Evolutionary conservation across 2,113 vertebrate species (phyloP), one percentile per base, ranked within the genome.

Genomic region (Microtus pennsylvanicus): DNA sequence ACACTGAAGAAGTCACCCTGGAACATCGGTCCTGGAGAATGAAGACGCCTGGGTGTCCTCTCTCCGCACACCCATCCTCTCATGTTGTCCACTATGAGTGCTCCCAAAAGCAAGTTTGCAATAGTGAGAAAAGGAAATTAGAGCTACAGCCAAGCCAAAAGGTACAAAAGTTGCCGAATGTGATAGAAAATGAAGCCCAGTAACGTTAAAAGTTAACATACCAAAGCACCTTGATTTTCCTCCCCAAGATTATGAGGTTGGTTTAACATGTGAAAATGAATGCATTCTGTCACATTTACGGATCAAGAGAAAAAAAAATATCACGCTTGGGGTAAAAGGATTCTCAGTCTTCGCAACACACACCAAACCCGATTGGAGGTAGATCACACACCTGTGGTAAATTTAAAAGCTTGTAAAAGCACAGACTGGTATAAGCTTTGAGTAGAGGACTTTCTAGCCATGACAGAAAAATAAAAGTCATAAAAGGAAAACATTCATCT

Each of bases 221-320:
- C 13, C 28, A 91, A 45, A 74, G 83, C 22, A 87, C 67, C 52
- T 82, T 42, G n/a, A 87, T 50, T 80, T 12, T n/a, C 86, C 78
- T 35, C 38, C 35, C 42, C 45, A 47, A 52, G 21, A 94, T 87
- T 58, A 16, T 19, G 76, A 92, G n/a, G 21, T 90, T 95, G 61
- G 8, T 24, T 89, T 81, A 93, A 83, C 69, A 35, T 63, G 38
- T 35, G 67, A 91, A 95, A 83, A 87, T 91, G n/a, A 83, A 45
- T 45, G 11, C 28, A 70, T 65, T 81, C 95, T 33, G 69, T 72
- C 50, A 86, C 85, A 76, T 30, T 70, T 85, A 92, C 4, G 94
- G n/a, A 52, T 90, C 50, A 82, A 92, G 13, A 35, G 24, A 90
- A 14, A 77, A 50, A 89, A 74, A 55, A 4, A 42, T 42, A 42